These are phyloP conservation scores for Trissolcus brochymenae DNA, from an alignment of 2,888 invertebrate genomes.

Conservation along the genomic window DNA sequence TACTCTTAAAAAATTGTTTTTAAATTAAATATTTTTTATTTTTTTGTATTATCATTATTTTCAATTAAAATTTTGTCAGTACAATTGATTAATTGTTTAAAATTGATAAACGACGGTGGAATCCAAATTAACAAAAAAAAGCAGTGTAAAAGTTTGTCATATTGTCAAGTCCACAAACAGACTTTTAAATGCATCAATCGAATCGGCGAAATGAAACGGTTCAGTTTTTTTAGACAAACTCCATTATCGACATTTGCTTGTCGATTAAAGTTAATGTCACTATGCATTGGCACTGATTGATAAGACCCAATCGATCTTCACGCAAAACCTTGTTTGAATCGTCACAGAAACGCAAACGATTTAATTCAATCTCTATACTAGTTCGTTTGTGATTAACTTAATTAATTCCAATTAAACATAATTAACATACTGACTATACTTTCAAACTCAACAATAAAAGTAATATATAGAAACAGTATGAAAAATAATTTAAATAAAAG, in stretches of 20 bases:
- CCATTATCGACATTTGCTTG: conserved; percentile 24
- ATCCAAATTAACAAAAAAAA: background rate
- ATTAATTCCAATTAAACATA: background rate
- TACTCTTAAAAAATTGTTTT: background rate
- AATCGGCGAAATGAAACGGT: conserved; percentile 18
- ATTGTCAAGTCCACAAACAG: conserved; percentile 35
- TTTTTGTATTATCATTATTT: background rate
- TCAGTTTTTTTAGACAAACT: conserved; percentile 17
- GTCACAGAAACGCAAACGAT: background rate
- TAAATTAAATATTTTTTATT: background rate
- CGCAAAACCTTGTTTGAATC: conserved; percentile 3
- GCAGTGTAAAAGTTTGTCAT: conserved; percentile 32
- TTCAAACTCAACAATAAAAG: too few relatives aligned
- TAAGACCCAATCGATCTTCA: conserved; percentile 5
- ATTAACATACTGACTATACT: background rate
- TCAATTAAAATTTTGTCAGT: background rate
- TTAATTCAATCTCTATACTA: background rate
- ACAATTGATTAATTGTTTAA: background rate
- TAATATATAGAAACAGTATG: too few relatives aligned
- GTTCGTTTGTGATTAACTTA: too few relatives aligned
- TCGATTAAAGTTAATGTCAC: conserved; percentile 13
- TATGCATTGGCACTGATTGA: conserved; percentile 21
- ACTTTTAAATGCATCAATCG: conserved; percentile 20
- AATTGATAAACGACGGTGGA: background rate
- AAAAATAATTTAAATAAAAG: too few relatives aligned